These are phyloP conservation scores for Parauchenoglanis punctatus DNA, from an alignment of 2,797 vertebrate species.

Conservation along the genomic window DNA sequence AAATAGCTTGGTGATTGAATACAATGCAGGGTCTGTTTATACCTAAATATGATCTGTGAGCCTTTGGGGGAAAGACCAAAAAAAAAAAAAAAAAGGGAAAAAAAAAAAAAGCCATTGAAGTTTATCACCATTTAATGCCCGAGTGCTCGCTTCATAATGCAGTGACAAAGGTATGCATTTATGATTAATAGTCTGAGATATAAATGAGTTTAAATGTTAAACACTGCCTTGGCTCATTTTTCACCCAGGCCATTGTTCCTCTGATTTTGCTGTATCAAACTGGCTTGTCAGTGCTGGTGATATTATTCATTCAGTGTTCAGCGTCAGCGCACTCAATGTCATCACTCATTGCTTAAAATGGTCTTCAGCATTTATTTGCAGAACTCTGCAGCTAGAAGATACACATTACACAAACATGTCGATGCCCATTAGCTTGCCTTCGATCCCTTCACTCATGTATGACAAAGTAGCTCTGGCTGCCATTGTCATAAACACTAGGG, in stretches of 20 bases:
- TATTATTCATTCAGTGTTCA: slow-evolving; percentile 33
- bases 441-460: slow-evolving; percentile 19
- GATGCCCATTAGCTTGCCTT: slow-evolving; percentile 33
- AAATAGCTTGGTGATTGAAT: slow-evolving; percentile 24
- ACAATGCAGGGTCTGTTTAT: slow-evolving; percentile 4
- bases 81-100: slow-evolving; percentile 37
- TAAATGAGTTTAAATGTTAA: slow-evolving; percentile 42
- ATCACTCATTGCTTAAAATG: slow-evolving; percentile 23
- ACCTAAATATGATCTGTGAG: slow-evolving; percentile 31
- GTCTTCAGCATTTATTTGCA: slow-evolving; percentile 26
- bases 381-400: not conserved
- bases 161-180: slow-evolving; percentile 36
- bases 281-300: not conserved
- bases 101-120: slow-evolving; percentile 32
- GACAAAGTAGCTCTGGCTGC: slow-evolving; percentile 15
- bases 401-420: slow-evolving; percentile 1
- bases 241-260: slow-evolving; percentile 31
- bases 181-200: slow-evolving; percentile 45
- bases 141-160: slow-evolving; percentile 34
- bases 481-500: not conserved
- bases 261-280: slow-evolving; percentile 18
- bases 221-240: slow-evolving; percentile 41
- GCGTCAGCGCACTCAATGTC: not conserved
- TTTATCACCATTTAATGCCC: slow-evolving; percentile 48
- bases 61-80: slow-evolving; percentile 26